Evolutionary conservation across 2,888 invertebrate species (phyloP), one percentile per base, ranked within the genome.

Genomic region (Phasia obesa): DNA sequence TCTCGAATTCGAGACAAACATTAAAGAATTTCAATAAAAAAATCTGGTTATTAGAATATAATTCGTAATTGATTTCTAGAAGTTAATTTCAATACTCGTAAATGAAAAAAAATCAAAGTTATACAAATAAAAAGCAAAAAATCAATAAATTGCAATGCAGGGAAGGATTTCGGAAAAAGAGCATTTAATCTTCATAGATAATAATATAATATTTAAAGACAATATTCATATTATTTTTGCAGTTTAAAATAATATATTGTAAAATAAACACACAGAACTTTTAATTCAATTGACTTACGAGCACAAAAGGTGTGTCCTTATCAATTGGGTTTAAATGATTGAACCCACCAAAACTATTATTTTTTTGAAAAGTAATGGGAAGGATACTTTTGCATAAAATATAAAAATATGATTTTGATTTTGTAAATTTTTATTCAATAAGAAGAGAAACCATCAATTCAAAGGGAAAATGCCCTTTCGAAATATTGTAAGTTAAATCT

Each of bases 11-110:
- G 44, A 65, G 21, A 53, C 27, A 69, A 42, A 76, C 21, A 74
- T 57, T 59, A 64, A 35, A 69, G 55, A 64, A 69, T 44, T 65
- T 64, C 59, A 77, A 65, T 76, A 69, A 53, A 60, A 49, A 57
- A 67, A 15, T 27, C 11, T 35, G 51, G 27, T 25, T 35, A 25
- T 21, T 47, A 23, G 31, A 49, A 65, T 31, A 31, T 7, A 7
- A 9, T 9, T 9, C 6, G 31, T 4, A 2, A 31, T 35, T 9
- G n/a, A n/a, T n/a, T n/a, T n/a, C n/a, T n/a, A n/a, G n/a, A n/a
- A n/a, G 35, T 11, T 1, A 35, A 35, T 35, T 35, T 35, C 1
- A 35, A 35, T 11, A 11, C 9, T 35, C 35, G 35, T 11, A 11
- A 35, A 0, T 35, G 2, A 11, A 11, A 35, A 35, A 35, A 35